phyloP scores from a whole-genome alignment of 2,113 vertebrate genomes.

The Ursus arctos region DNA sequence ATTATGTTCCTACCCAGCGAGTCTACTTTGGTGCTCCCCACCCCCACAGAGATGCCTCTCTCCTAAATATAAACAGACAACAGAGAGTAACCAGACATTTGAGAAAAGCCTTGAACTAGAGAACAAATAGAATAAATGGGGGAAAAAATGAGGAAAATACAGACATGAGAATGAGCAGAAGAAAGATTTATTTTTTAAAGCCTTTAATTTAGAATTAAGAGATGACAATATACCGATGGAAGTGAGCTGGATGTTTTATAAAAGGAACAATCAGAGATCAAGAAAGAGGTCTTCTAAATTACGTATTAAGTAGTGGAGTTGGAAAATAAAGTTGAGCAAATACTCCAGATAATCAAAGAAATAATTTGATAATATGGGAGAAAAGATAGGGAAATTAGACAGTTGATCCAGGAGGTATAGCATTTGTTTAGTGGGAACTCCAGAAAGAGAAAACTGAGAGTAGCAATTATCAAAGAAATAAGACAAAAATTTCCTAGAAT shows the following conservation, averaged over 20 bases:
- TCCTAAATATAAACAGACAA: background rate
- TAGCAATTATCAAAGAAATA: constrained; percentile 11
- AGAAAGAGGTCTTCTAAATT: background rate
- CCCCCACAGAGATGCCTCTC: background rate
- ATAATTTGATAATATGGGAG: background rate
- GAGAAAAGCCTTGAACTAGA: background rate
- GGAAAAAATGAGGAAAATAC: background rate
- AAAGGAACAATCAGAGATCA: background rate
- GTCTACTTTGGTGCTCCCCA: background rate
- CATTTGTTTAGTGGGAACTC: background rate
- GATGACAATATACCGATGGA: background rate
- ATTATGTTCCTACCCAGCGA: background rate
- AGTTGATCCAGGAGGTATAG: background rate
- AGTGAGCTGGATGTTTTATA: background rate
- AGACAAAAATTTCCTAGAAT: background rate
- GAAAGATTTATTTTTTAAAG: background rate
- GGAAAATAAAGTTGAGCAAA: background rate
- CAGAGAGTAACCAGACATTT: background rate
- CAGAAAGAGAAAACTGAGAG: background rate
- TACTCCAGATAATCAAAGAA: background rate
- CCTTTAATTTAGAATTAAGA: constrained; percentile 26
- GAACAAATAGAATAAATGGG: background rate
- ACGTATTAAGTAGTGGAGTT: background rate
- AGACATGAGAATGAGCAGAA: background rate
- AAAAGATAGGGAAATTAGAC: background rate